Evolutionary conservation across 2,113 vertebrate genomes (phyloP).

Genomic region (Hassar affinis): DNA sequence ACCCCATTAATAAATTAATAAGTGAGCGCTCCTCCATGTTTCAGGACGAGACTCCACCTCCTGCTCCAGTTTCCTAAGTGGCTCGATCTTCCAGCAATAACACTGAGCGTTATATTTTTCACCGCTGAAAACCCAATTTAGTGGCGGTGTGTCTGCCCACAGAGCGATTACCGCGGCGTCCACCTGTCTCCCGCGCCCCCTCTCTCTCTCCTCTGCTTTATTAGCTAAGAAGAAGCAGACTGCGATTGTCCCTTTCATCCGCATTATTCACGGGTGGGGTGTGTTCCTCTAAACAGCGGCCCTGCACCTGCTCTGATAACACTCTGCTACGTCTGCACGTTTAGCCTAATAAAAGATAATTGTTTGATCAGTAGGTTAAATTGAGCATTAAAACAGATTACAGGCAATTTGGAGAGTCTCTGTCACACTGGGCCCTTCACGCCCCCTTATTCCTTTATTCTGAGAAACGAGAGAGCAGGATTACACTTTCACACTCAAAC

Average conservation of each 20-base stretch:
- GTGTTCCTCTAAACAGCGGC: constrained; percentile 16
- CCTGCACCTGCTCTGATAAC: constrained; percentile 1
- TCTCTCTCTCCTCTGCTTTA: constrained; percentile 1
- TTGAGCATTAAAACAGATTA: constrained; percentile 57
- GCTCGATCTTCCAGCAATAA: not conserved
- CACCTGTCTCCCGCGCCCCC: not conserved
- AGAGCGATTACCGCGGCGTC: constrained; percentile 16
- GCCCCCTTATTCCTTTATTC: constrained; percentile 18
- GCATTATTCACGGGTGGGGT: constrained; percentile 15
- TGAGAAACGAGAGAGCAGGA: not conserved
- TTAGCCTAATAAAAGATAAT: constrained; percentile 54
- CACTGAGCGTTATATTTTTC: constrained; percentile 1
- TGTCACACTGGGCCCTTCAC: constrained; percentile 43
- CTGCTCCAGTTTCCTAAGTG: not conserved
- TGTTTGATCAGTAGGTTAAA: constrained; percentile 58
- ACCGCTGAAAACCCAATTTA: constrained; percentile 11
- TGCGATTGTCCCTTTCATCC: constrained; percentile 28
- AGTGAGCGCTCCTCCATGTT: not conserved
- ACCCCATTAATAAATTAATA: not conserved
- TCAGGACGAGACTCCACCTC: not conserved
- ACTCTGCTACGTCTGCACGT: constrained; percentile 20
- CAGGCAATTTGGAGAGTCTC: constrained; percentile 51
- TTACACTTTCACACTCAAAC: not conserved
- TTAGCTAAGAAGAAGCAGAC: not conserved
- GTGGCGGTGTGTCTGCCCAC: not conserved